Conservation (phyloP, 2,113 vertebrate genomes). For the Centropristis striata region DNA sequence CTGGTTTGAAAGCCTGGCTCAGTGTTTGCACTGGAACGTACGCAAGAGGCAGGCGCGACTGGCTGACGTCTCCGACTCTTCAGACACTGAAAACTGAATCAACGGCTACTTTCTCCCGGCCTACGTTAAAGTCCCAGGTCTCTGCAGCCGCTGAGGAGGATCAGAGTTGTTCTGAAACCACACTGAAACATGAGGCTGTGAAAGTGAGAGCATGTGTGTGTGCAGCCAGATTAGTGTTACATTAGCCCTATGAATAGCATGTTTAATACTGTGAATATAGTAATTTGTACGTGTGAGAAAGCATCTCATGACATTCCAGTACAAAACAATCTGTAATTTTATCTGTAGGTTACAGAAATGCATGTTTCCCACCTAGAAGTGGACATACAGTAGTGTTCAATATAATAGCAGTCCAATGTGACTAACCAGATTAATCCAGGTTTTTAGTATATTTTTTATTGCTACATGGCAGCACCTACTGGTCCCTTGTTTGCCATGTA, state of each 20-base stretch:
- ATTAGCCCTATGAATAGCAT: slow-evolving; percentile 8
- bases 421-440: too few relatives aligned
- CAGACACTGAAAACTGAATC: slow-evolving; percentile 84
- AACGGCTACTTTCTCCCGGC: background rate
- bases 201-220: background rate
- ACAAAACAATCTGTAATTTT: slow-evolving; percentile 1
- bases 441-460: too few relatives aligned
- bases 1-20: slow-evolving; percentile 89
- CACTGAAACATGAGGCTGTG: background rate
- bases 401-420: too few relatives aligned
- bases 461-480: too few relatives aligned
- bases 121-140: background rate
- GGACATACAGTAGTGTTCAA: too few relatives aligned
- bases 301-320: slow-evolving; percentile 53
- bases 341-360: slow-evolving; percentile 13
- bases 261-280: background rate
- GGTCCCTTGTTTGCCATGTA: too few relatives aligned
- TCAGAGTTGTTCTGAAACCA: background rate
- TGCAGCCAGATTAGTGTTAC: background rate
- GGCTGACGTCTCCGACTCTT: slow-evolving; percentile 79
- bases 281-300: background rate
- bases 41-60: slow-evolving; percentile 87
- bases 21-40: slow-evolving; percentile 90
- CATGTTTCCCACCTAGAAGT: slow-evolving; percentile 27
- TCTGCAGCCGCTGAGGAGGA: background rate